These are phyloP conservation scores for Tarsius wallacei DNA, from an alignment of 2,797 vertebrate genomes.

Conservation along the genomic window DNA sequence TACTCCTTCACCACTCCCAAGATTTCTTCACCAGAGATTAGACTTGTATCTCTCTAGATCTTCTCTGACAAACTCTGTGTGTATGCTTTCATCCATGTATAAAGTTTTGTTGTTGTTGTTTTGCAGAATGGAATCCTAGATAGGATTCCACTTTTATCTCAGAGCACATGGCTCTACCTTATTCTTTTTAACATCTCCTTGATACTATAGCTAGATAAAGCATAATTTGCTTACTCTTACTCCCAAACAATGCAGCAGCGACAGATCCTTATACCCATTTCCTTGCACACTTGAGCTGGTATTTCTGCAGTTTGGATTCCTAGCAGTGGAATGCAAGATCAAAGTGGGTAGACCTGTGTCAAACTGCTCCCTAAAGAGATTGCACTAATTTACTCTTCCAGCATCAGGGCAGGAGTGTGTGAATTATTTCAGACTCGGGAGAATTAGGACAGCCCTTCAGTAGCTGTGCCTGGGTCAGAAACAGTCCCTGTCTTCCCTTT, in stretches of 20 bases:
- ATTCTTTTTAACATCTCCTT: not conserved
- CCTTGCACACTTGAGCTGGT: not conserved
- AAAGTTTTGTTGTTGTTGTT: constrained; percentile 28
- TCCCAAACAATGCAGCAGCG: not conserved
- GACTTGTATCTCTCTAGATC: not conserved
- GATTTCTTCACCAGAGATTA: not conserved
- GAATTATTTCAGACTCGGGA: not conserved
- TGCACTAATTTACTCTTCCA: not conserved
- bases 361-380: not conserved
- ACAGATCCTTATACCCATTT: not conserved
- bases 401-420: too few relatives aligned
- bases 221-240: not conserved
- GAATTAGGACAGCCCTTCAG: not conserved
- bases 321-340: not conserved
- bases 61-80: not conserved
- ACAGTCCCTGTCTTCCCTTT: not conserved
- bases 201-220: not conserved
- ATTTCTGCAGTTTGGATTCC: not conserved
- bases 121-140: not conserved
- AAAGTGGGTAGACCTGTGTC: not conserved
- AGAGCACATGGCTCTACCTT: not conserved
- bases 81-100: too few relatives aligned
- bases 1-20: not conserved
- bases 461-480: not conserved
- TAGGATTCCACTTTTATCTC: constrained; percentile 24